Evolutionary conservation across 2,113 vertebrate species (phyloP).

Genomic region (Lagopus leucura): DNA sequence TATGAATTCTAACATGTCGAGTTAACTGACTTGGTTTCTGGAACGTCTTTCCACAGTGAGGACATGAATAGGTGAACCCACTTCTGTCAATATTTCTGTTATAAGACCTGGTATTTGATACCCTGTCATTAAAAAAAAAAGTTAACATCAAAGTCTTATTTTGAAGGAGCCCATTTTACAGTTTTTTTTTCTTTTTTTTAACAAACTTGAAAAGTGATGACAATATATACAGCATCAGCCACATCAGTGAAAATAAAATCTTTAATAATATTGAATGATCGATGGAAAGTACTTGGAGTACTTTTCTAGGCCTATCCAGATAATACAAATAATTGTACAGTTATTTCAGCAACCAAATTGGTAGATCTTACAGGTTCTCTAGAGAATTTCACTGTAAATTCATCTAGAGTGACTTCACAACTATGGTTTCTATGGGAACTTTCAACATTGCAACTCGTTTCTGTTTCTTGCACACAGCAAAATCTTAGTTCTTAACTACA

Average conservation of each 20-base stretch:
- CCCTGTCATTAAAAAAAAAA: conserved; percentile 65
- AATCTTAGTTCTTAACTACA: not conserved
- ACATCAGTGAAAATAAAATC: not conserved
- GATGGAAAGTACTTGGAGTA: fast-evolving
- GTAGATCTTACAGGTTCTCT: not conserved
- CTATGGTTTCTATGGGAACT: not conserved
- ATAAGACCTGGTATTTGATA: conserved; percentile 90
- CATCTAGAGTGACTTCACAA: not conserved
- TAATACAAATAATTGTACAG: not conserved
- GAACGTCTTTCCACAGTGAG: conserved; percentile 96
- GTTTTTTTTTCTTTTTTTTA: not conserved
- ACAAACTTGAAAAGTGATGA: not conserved
- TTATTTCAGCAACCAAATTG: not conserved
- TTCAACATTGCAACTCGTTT: not conserved
- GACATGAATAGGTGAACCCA: conserved; percentile 94
- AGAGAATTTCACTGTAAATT: not conserved
- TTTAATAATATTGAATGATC: not conserved
- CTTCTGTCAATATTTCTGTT: conserved; percentile 96
- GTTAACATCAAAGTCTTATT: not conserved
- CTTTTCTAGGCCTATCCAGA: not conserved
- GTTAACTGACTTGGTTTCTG: conserved; percentile 98
- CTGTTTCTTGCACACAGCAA: not conserved
- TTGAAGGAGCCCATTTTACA: not conserved
- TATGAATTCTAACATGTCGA: conserved; percentile 95
- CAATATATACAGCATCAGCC: not conserved